Evolutionary conservation across 2,888 invertebrate genomes (phyloP).

Genomic region (Eupeodes latifasciatus): DNA sequence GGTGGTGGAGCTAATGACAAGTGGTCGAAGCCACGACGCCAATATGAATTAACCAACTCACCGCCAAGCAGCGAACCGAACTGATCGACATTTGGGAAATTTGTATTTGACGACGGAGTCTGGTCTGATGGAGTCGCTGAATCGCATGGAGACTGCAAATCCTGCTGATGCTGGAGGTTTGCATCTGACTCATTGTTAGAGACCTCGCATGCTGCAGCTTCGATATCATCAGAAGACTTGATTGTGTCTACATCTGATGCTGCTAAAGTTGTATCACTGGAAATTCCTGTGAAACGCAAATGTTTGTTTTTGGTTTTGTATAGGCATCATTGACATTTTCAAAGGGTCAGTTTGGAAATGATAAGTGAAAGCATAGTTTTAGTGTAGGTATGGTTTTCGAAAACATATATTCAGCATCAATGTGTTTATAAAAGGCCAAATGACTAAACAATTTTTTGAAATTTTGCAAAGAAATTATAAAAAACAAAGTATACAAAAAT

Average conservation of each 20-base stretch:
- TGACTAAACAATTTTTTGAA: constrained; percentile 60
- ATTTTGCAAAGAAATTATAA: constrained; percentile 61
- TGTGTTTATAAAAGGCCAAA: constrained; percentile 64
- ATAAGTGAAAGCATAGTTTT: constrained; percentile 21
- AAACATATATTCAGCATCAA: constrained; percentile 31
- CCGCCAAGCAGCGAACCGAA: constrained; percentile 92
- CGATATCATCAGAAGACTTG: constrained; percentile 79
- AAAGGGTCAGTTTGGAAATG: constrained; percentile 47
- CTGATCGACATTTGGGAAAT: constrained; percentile 88
- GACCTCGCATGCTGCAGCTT: constrained; percentile 65
- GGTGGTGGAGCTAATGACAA: constrained; percentile 54
- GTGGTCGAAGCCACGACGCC: constrained; percentile 89
- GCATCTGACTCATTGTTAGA: constrained; percentile 52
- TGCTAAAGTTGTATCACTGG: constrained; percentile 78
- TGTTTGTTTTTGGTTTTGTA: constrained; percentile 51
- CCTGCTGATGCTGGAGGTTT: constrained; percentile 62
- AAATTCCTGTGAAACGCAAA: constrained; percentile 84
- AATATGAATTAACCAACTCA: constrained; percentile 90
- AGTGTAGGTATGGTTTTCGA: background rate
- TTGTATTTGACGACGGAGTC: constrained; percentile 80
- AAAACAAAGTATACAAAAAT: constrained; percentile 37
- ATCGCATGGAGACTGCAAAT: constrained; percentile 75
- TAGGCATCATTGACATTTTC: constrained; percentile 42
- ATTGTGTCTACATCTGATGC: constrained; percentile 51
- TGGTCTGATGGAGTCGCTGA: constrained; percentile 77